phyloP scores from a whole-genome alignment of 2,113 vertebrate species.

The Pimephales promelas region DNA sequence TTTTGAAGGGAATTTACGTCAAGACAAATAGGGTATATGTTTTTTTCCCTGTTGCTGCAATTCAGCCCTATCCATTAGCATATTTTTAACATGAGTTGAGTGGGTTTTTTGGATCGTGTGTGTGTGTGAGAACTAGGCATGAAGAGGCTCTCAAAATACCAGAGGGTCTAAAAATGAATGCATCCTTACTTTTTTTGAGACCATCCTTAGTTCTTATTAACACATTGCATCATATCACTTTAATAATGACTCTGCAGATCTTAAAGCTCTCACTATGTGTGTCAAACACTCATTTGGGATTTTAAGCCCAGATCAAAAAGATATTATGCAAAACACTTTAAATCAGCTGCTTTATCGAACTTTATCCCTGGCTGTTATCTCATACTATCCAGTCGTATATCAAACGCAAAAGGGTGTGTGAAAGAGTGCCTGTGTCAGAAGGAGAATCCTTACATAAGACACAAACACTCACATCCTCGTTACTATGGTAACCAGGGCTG shows the following conservation, averaged over 20 bases:
- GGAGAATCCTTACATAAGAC: constrained; percentile 29
- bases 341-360: constrained; percentile 11
- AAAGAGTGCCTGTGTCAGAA: background rate
- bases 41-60: background rate
- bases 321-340: background rate
- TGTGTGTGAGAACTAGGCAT: constrained; percentile 27
- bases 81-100: constrained; percentile 20
- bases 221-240: constrained; percentile 28
- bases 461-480: constrained; percentile 35
- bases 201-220: background rate
- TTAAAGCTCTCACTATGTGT: constrained; percentile 7
- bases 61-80: constrained; percentile 16
- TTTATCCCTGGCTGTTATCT: background rate
- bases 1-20: too few species aligned
- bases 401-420: background rate
- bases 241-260: background rate
- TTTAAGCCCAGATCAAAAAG: background rate
- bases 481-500: constrained; percentile 51
- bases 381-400: background rate
- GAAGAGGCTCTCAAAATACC: constrained; percentile 25
- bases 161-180: constrained; percentile 6
- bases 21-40: background rate
- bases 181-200: background rate
- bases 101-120: background rate
- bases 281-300: constrained; percentile 19